Percentiles rank a stretch among this genome's conserved stretches.
phyloP scores from a whole-genome alignment of 2,888 invertebrate species.

The Mythimna loreyi region DNA sequence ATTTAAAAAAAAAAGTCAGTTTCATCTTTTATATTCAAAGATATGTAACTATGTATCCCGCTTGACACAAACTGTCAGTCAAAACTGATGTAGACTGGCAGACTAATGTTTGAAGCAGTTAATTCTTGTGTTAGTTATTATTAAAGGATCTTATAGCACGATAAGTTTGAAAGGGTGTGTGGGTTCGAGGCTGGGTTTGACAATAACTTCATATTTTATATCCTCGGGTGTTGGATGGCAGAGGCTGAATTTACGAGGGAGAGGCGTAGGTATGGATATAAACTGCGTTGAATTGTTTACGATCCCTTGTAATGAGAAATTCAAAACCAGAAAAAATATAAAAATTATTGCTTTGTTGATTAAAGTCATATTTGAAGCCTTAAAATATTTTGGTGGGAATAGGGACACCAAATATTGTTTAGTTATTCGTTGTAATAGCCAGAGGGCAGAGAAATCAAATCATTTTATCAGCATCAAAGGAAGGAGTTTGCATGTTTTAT shows the following conservation, averaged over 20 bases:
- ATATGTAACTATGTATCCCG: conserved; percentile 45
- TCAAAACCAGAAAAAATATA: conserved; percentile 57
- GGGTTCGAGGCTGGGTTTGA: conserved; percentile 64
- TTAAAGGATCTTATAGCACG: conserved; percentile 49
- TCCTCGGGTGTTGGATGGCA: conserved; percentile 69
- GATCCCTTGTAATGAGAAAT: conserved; percentile 69
- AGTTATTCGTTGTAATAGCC: conserved; percentile 13
- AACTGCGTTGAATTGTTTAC: conserved; percentile 76
- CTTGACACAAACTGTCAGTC: conserved; percentile 29
- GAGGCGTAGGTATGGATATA: conserved; percentile 71
- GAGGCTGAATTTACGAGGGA: conserved; percentile 74
- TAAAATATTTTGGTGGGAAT: conserved; percentile 3
- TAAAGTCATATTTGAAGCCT: conserved; percentile 23
- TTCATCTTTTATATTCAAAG: no score
- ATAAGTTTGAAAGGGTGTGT: conserved; percentile 52
- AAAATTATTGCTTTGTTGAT: conserved; percentile 33
- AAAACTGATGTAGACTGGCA: conserved; percentile 16
- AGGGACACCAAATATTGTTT: conserved; percentile 6
- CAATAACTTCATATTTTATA: conserved; percentile 79
- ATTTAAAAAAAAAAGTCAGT: no score
- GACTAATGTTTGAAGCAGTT: conserved; percentile 21
- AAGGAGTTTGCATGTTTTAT: conserved; percentile 9
- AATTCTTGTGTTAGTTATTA: conserved; percentile 16
- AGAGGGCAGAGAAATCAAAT: conserved; percentile 17
- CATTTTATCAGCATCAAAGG: conserved; percentile 11